Base-by-base conservation (phyloP, 2,113 vertebrate genomes). In the Lonchura striata region DNA sequence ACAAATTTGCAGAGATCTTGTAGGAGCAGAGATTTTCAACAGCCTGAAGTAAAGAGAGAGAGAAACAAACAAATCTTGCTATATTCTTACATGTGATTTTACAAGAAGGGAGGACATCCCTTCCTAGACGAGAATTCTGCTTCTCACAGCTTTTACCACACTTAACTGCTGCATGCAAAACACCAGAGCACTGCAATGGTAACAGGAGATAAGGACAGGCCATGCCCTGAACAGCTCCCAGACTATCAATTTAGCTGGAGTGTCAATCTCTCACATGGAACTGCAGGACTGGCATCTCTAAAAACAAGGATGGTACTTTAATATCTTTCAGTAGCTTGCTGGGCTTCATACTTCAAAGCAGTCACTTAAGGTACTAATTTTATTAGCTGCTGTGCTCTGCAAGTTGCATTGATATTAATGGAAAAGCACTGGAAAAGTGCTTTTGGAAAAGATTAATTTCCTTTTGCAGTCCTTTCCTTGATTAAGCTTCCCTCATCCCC, bases 1-100 rank as follows among this genome's bases (percentile, higher is more conserved):
- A 99, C 90, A 99, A 98, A 95, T 99, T 99, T 95, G 99, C 99
- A 96, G 99, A 99, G 88, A 99, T 99, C 98, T 99, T 99, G 98
- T 99, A 99, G 92, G 99, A 99, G 97, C 99, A 99, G 91, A 99
- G 98, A 97, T 99, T 99, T 98, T 99, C 99, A 61, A 99, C 99
- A 86, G 99, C 99, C 99, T 99, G 92, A 59, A 98, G 96, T 46
- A 83, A 96, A 79, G 37, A 78, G 66, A 95, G 93, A 91, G 28
- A 82, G 59, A 95, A 94, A 92, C 35, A 70, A 91, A 72, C 91
- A 60, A 59, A 23, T 53, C 41, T 68, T 53, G 76, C 72, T 50
- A 41, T 41, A 44, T n/a, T 69, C 42, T 77, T 42, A 5, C 7
- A 65, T 4, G 20, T 49, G 8, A 7, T 69, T 95, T 90, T 61